Evolutionary conservation across 2,888 invertebrate genomes (phyloP).

Genomic region (Punctoribates punctum): DNA sequence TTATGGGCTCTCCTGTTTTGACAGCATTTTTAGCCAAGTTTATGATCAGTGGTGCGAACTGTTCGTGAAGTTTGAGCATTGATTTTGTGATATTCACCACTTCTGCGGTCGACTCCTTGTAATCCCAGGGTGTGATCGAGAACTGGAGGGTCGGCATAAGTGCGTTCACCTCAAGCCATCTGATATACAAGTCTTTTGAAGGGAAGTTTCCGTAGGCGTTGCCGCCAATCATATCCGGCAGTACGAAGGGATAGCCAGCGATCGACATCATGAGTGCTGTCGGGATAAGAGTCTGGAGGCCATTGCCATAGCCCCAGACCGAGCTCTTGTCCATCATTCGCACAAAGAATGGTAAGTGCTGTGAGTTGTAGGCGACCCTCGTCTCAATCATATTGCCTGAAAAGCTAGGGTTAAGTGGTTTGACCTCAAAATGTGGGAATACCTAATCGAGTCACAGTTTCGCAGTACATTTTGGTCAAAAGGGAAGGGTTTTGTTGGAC

Average conservation of each 20-base stretch:
- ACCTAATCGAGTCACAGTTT: conserved; percentile 54
- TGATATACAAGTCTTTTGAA: conserved; percentile 69
- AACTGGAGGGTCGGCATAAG: conserved; percentile 89
- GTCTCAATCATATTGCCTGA: conserved; percentile 64
- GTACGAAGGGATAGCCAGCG: conserved; percentile 84
- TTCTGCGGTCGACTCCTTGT: conserved; percentile 64
- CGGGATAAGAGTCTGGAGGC: conserved; percentile 73
- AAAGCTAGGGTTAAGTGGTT: too few species aligned
- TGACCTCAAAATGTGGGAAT: too few species aligned
- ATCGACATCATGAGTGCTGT: conserved; percentile 81
- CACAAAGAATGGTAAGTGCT: conserved; percentile 66
- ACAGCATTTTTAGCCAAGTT: conserved; percentile 59
- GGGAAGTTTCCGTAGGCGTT: conserved; percentile 51
- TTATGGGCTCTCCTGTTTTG: conserved; percentile 65
- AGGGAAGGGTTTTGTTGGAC: conserved; percentile 49
- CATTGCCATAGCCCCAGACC: conserved; percentile 63
- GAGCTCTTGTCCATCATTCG: conserved; percentile 76
- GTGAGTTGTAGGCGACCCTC: conserved; percentile 68
- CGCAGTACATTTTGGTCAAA: conserved; percentile 49
- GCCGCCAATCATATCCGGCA: conserved; percentile 91
- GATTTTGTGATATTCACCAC: conserved; percentile 59
- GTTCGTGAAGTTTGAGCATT: conserved; percentile 64
- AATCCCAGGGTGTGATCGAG: conserved; percentile 74
- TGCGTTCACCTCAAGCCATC: conserved; percentile 85
- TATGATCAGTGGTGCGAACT: conserved; percentile 61